Evolutionary conservation across 2,113 vertebrate genomes (phyloP).

Genomic region (Sciurus niger): DNA sequence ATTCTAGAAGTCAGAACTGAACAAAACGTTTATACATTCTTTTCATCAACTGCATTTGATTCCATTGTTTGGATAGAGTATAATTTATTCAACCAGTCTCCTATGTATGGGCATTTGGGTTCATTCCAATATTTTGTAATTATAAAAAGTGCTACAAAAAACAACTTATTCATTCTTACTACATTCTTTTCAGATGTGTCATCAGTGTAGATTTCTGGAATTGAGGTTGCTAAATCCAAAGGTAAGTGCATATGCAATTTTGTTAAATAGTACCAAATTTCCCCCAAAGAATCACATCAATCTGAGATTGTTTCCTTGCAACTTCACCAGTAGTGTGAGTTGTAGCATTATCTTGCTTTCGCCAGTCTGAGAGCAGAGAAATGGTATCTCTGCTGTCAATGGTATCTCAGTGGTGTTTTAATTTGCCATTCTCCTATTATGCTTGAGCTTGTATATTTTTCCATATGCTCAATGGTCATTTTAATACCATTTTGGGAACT

Average conservation of each 20-base stretch:
- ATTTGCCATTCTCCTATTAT: neutral
- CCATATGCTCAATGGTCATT: neutral
- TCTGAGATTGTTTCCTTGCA: neutral
- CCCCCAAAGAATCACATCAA: neutral
- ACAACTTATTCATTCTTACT: neutral
- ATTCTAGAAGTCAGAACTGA: neutral
- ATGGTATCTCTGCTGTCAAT: neutral
- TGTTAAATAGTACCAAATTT: neutral
- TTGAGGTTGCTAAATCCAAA: neutral
- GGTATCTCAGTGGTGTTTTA: neutral
- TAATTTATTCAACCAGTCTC: neutral
- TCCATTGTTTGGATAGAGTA: neutral
- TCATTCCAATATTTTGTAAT: neutral
- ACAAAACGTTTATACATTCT: neutral
- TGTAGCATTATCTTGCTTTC: neutral
- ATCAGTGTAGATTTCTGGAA: neutral
- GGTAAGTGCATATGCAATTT: neutral
- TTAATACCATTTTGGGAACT: neutral
- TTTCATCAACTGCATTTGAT: neutral
- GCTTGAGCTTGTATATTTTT: neutral
- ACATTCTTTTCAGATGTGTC: neutral
- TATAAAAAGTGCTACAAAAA: neutral
- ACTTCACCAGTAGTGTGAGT: neutral
- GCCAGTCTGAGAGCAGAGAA: neutral
- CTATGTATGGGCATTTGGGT: neutral